Evolutionary conservation across 2,888 invertebrate species (phyloP).

Genomic region (Selenia dentaria): DNA sequence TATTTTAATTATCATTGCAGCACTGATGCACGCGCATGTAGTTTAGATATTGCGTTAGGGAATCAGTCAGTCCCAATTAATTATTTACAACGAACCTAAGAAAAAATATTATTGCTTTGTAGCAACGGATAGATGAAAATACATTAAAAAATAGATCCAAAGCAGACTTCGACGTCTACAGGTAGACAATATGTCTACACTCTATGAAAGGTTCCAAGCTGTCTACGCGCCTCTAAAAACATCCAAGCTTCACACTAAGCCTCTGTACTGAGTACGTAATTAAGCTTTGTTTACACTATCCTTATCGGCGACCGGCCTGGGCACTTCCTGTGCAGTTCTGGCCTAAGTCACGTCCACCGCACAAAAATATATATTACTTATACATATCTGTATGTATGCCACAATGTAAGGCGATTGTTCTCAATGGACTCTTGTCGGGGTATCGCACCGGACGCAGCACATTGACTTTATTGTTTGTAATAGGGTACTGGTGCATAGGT

Average conservation of each 20-base stretch:
- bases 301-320: slow-evolving; percentile 46
- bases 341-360: slow-evolving; percentile 50
- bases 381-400: slow-evolving; percentile 4
- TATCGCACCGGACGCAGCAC: slow-evolving; percentile 53
- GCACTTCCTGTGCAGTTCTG: slow-evolving; percentile 50
- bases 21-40: no score
- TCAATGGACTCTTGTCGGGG: slow-evolving; percentile 45
- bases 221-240: slow-evolving; percentile 4
- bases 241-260: slow-evolving; percentile 13
- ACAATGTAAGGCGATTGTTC: slow-evolving; percentile 48
- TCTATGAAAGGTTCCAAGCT: slow-evolving; percentile 15
- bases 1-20: no score
- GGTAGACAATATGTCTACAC: neutral
- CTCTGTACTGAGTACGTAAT: slow-evolving; percentile 18
- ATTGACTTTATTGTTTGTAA: slow-evolving; percentile 44
- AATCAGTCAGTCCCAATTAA: no score
- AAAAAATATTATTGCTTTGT: no score
- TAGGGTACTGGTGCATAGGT: slow-evolving; percentile 20
- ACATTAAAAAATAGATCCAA: no score
- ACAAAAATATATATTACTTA: slow-evolving; percentile 26
- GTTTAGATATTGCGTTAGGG: no score
- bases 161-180: neutral
- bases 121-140: no score
- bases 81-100: no score
- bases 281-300: slow-evolving; percentile 45